Conservation (phyloP, 2,113 vertebrate genomes). For the Lontra canadensis region DNA sequence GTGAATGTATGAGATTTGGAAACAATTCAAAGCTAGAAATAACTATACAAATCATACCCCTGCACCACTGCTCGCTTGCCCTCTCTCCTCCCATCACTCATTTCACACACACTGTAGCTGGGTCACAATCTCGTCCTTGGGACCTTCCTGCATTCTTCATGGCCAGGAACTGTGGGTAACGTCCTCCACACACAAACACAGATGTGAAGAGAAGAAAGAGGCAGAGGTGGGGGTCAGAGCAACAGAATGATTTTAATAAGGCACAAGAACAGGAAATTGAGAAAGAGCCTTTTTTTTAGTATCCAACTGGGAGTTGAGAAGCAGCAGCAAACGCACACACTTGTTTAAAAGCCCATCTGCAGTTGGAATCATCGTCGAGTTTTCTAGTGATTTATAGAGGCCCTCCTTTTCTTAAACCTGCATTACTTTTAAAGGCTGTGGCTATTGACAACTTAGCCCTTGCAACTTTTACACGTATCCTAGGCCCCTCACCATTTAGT, state of each 20-base stretch:
- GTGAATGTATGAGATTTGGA: conserved; percentile 92
- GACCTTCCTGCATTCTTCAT: conserved; percentile 59
- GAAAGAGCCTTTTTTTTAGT: conserved; percentile 40
- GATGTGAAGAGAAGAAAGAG: conserved; percentile 44
- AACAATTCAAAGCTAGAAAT: conserved; percentile 85
- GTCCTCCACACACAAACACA: conserved; percentile 46
- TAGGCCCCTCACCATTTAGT: not conserved
- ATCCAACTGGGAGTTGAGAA: conserved; percentile 42
- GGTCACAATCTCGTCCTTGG: conserved; percentile 62
- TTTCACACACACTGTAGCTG: conserved; percentile 65
- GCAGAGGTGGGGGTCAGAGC: not conserved
- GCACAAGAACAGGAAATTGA: conserved; percentile 66
- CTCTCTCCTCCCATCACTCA: conserved; percentile 48
- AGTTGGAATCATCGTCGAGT: not conserved
- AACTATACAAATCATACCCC: conserved; percentile 79
- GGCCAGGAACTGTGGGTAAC: not conserved
- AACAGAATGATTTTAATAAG: conserved; percentile 45
- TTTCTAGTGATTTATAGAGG: not conserved
- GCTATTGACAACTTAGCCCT: not conserved
- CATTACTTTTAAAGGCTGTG: not conserved
- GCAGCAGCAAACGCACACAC: not conserved
- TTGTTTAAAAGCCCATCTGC: conserved; percentile 1
- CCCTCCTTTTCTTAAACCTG: not conserved
- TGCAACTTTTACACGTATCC: not conserved
- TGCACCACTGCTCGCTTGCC: conserved; percentile 57